phyloP scores from a whole-genome alignment of 2,888 invertebrate species.

The Seira ritae region DNA sequence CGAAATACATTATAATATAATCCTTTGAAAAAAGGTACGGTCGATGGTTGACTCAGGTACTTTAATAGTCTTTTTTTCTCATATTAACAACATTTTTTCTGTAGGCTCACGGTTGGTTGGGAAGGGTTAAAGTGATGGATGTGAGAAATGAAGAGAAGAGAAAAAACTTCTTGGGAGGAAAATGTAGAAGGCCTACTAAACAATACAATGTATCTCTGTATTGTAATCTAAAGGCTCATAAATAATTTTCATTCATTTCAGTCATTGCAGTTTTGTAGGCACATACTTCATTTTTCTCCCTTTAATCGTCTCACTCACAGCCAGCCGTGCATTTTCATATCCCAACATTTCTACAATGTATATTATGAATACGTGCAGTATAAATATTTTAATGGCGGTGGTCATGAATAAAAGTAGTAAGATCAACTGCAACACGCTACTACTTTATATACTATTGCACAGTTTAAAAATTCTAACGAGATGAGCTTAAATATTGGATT shows the following conservation, averaged over 20 bases:
- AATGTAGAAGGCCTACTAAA: constrained; percentile 3
- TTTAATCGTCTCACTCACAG: background rate
- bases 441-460: constrained; percentile 4
- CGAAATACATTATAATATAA: background rate
- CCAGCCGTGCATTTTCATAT: background rate
- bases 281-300: background rate
- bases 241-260: constrained; percentile 26
- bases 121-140: constrained; percentile 11
- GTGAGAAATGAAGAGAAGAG: background rate
- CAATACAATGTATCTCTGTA: constrained; percentile 6
- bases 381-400: constrained; percentile 9
- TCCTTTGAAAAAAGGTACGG: constrained; percentile 6
- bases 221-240: constrained; percentile 31
- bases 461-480: background rate
- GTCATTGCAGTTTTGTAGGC: background rate
- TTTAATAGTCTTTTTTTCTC: background rate
- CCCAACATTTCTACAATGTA: constrained; percentile 3
- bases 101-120: background rate
- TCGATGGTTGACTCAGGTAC: constrained; percentile 3
- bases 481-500: too few relatives aligned
- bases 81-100: background rate
- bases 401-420: constrained; percentile 14
- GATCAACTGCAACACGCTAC: background rate
- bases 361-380: background rate
- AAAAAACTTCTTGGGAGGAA: background rate